Percentiles rank a stretch among this genome's conserved stretches.
These are phyloP conservation scores for Cyprinodon variegatus DNA, from an alignment of 2,113 vertebrate species.

Conservation along the genomic window DNA sequence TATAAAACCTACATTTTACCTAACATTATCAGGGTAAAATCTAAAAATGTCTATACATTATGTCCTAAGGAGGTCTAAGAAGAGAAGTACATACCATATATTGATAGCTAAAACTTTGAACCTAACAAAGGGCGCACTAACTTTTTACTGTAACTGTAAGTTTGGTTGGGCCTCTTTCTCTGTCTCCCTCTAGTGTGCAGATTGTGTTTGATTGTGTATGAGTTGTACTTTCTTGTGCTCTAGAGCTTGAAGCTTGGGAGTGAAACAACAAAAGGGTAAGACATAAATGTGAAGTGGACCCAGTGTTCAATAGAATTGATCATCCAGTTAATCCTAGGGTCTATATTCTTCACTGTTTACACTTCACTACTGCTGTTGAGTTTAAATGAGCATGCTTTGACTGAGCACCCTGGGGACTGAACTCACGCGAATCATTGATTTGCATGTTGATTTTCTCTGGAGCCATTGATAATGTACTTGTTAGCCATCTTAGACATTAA, in stretches of 20 bases:
- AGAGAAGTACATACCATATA: neutral
- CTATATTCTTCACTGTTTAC: conserved; percentile 80
- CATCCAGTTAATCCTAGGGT: conserved; percentile 74
- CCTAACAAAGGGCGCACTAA: neutral
- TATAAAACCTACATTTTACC: neutral
- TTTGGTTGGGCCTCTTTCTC: conserved; percentile 50
- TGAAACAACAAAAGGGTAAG: conserved; percentile 47
- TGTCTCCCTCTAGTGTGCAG: conserved; percentile 81
- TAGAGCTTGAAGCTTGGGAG: conserved; percentile 51
- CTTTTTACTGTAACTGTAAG: neutral
- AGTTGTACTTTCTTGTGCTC: conserved; percentile 60
- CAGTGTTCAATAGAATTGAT: conserved; percentile 83
- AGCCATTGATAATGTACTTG: conserved; percentile 76
- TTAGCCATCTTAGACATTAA: conserved; percentile 74
- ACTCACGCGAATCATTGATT: conserved; percentile 76
- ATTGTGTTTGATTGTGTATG: conserved; percentile 52
- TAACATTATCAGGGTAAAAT: too few species aligned
- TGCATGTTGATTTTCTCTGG: conserved; percentile 78
- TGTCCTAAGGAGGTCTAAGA: neutral
- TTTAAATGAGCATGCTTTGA: conserved; percentile 80
- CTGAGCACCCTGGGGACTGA: conserved; percentile 73
- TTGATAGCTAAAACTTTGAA: neutral
- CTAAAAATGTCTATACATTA: neutral
- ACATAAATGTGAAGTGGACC: conserved; percentile 60
- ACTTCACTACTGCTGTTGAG: conserved; percentile 70